A percentile compares a stretch with the other conserved stretches of the same genome.
Conservation (phyloP, 1,140 invertebrate genomes). For the Calycopis cecrops region DNA sequence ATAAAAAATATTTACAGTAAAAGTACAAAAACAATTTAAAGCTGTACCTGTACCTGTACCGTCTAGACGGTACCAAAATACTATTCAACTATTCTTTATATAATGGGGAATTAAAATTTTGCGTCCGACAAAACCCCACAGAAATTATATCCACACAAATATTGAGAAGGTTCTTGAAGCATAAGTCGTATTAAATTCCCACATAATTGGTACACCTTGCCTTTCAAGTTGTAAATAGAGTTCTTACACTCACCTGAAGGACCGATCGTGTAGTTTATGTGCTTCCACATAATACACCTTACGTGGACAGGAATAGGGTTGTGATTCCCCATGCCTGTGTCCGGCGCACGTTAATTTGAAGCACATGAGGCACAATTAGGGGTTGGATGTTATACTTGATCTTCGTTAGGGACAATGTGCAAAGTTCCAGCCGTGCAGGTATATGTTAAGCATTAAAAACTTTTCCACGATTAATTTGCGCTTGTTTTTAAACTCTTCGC, state of each 20-base stretch:
- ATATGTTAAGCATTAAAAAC: constrained; percentile 12
- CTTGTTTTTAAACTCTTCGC: constrained; percentile 5
- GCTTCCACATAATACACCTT: constrained; percentile 18
- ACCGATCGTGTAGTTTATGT: constrained; percentile 12
- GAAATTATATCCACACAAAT: background rate
- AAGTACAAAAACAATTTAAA: too few species aligned
- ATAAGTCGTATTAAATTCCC: constrained; percentile 21
- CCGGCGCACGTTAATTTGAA: constrained; percentile 8
- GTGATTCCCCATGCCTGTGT: background rate
- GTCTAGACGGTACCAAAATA: too few species aligned
- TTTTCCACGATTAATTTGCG: constrained; percentile 9
- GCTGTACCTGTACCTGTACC: too few species aligned
- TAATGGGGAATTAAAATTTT: too few species aligned
- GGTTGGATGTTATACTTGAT: constrained; percentile 27
- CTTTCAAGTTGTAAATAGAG: constrained; percentile 22
- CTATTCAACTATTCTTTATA: too few species aligned
- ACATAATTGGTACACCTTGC: constrained; percentile 27
- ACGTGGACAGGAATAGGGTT: constrained; percentile 7
- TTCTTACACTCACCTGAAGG: constrained; percentile 20
- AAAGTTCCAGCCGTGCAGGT: constrained; percentile 6
- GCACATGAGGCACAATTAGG: constrained; percentile 25
- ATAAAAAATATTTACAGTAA: too few species aligned
- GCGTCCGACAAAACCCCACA: too few species aligned
- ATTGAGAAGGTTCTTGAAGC: background rate
- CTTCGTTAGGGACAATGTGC: constrained; percentile 24